Conservation (phyloP, 64 coral and sea anemone genomes). For the Astreopora myriophthalma region DNA sequence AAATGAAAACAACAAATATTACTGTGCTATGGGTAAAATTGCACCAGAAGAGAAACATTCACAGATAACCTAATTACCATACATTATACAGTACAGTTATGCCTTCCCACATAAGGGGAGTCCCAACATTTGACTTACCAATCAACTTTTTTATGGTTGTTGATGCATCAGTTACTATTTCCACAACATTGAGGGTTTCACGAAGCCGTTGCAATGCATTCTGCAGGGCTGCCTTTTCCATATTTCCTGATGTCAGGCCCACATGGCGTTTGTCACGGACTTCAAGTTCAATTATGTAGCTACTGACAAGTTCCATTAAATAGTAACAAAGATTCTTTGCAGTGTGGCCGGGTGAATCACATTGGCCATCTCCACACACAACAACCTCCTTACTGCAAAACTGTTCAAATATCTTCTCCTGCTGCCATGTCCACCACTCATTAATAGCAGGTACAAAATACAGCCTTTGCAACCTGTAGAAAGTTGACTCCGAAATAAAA, state of each 20-base stretch:
- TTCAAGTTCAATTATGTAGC: neutral
- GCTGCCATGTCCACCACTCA: conserved; percentile 62
- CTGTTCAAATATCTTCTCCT: conserved; percentile 23
- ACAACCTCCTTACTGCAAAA: neutral
- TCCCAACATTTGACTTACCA: too few relatives aligned
- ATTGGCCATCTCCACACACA: neutral
- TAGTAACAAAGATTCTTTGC: neutral
- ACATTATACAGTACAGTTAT: too few relatives aligned
- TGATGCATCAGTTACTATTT: neutral
- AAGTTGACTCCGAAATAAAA: neutral
- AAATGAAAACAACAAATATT: neutral
- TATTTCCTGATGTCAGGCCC: neutral
- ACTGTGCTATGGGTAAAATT: too few relatives aligned
- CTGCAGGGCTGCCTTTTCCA: neutral
- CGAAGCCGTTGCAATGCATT: neutral
- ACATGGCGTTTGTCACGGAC: neutral
- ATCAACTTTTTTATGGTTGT: neutral
- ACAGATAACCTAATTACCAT: too few relatives aligned
- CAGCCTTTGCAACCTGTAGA: neutral
- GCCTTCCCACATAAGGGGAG: too few relatives aligned
- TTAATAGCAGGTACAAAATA: conserved; percentile 1
- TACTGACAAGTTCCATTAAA: neutral
- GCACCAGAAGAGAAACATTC: too few relatives aligned
- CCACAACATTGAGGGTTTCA: neutral
- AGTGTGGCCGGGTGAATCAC: neutral